Evolutionary conservation across 53 echinoderm and acorn worm genomes (phyloP).

Genomic region (Echinarachnius parma): DNA sequence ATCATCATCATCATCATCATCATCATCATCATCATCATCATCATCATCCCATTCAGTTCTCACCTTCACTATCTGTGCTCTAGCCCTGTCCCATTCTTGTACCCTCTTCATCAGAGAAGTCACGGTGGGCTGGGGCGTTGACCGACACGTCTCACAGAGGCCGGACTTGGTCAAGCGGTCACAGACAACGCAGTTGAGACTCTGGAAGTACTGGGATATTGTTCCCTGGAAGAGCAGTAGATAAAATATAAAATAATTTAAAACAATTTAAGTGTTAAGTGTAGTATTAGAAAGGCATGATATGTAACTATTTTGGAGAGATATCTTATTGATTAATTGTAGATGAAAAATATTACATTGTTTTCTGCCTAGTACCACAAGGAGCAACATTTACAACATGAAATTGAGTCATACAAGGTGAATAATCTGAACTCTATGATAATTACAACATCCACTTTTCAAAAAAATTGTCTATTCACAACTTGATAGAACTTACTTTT

Average conservation of each 20-base stretch:
- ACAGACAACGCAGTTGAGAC: constrained; percentile 86
- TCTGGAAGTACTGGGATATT: constrained; percentile 92
- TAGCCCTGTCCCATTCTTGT: constrained; percentile 65
- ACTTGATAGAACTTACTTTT: no score
- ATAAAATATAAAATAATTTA: neutral
- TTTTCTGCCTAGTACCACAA: no score
- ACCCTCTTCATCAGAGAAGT: constrained; percentile 65
- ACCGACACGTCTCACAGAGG: constrained; percentile 69
- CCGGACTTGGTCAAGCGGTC: constrained; percentile 80
- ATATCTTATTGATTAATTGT: no score
- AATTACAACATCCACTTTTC: no score
- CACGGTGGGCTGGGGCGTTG: constrained; percentile 64
- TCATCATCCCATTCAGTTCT: constrained; percentile 28
- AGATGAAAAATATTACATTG: no score
- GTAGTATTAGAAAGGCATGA: no score
- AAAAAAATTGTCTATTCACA: no score
- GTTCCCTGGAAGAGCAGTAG: constrained; percentile 61
- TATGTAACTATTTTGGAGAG: no score
- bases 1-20: constrained; percentile 23
- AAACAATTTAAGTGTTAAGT: no score
- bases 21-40: constrained; percentile 16
- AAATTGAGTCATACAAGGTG: no score
- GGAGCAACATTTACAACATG: no score
- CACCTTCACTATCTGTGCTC: constrained; percentile 71
- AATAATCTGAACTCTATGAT: no score